Conservation (phyloP, 2,113 vertebrate species). For the Aramus guarauna region DNA sequence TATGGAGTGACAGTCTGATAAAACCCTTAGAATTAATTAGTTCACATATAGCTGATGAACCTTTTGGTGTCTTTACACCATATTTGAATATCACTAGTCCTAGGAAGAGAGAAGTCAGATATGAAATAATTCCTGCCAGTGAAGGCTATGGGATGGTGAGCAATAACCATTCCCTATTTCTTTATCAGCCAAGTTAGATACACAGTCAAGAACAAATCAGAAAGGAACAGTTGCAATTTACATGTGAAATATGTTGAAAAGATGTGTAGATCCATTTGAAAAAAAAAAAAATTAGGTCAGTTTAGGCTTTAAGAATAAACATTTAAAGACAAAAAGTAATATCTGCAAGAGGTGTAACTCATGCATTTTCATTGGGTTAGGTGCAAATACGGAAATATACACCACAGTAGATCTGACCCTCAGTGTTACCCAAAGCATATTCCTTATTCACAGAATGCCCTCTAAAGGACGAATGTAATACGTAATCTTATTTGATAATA, state of each 20-base stretch:
- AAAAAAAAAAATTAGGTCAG: neutral
- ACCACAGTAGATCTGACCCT: neutral
- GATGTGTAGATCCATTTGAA: neutral
- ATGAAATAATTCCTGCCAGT: neutral
- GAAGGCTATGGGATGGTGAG: neutral
- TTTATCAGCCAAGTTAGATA: neutral
- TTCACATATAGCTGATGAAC: neutral
- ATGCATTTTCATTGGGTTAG: neutral
- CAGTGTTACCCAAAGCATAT: neutral
- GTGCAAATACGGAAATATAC: neutral
- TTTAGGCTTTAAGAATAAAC: neutral
- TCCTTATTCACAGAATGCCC: slow-evolving; percentile 10
- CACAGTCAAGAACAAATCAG: neutral
- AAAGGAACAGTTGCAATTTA: neutral
- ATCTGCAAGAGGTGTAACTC: neutral
- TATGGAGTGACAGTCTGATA: neutral
- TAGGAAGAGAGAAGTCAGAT: neutral
- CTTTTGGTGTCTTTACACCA: neutral
- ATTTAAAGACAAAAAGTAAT: neutral
- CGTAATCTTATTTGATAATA: neutral
- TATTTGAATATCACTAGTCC: neutral
- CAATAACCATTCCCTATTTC: neutral
- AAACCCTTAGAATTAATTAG: neutral
- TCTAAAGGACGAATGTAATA: neutral
- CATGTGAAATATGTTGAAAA: neutral